These are phyloP conservation scores for Tupaia tana DNA, from an alignment of 2,113 vertebrate genomes.

Conservation along the genomic window DNA sequence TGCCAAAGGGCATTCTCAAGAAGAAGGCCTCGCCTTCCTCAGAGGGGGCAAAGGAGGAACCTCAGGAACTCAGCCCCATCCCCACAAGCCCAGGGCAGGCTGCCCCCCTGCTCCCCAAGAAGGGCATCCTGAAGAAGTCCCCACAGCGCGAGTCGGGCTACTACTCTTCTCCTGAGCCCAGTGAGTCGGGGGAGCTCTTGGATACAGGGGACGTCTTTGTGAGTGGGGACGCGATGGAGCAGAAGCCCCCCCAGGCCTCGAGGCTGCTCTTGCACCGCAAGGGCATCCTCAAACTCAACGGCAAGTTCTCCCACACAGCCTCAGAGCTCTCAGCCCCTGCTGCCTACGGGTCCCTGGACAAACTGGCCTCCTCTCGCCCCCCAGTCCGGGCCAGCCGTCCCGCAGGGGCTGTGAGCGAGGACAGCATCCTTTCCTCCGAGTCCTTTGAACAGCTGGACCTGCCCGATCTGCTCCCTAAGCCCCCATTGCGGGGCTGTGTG, in stretches of 20 bases:
- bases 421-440: slow-evolving; percentile 97
- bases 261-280: slow-evolving; percentile 83
- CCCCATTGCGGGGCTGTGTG: slow-evolving; percentile 89
- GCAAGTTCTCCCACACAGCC: slow-evolving; percentile 91
- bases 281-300: slow-evolving; percentile 94
- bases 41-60: slow-evolving; percentile 4
- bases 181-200: slow-evolving; percentile 85
- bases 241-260: slow-evolving; percentile 65
- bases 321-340: neutral
- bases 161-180: slow-evolving; percentile 93
- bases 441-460: slow-evolving; percentile 97
- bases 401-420: slow-evolving; percentile 91
- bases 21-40: slow-evolving; percentile 81
- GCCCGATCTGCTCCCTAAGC: slow-evolving; percentile 82
- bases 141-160: slow-evolving; percentile 92
- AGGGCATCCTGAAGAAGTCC: slow-evolving; percentile 96
- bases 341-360: slow-evolving; percentile 88
- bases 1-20: slow-evolving; percentile 95
- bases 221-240: slow-evolving; percentile 62
- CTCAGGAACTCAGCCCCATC: accelerated
- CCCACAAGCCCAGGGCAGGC: accelerated
- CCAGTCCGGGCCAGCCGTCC: slow-evolving; percentile 79
- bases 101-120: slow-evolving; percentile 85
- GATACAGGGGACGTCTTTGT: slow-evolving; percentile 80
- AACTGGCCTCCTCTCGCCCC: slow-evolving; percentile 83